phyloP scores from a whole-genome alignment of 2,888 invertebrate genomes.

The Shargacucullia verbasci region DNA sequence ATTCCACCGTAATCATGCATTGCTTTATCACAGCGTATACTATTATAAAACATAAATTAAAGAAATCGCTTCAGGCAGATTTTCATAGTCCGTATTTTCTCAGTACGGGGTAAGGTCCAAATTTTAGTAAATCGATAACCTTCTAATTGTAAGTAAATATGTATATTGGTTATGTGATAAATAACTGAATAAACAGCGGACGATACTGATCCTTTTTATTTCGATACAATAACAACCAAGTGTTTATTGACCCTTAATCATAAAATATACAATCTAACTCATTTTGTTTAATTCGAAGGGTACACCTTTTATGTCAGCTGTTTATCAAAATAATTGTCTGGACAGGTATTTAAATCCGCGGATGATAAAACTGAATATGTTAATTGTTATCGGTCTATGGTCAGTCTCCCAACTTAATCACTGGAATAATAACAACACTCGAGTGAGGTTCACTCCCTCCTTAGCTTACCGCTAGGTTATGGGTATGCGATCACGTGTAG shows the following conservation, averaged over 20 bases:
- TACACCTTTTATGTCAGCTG: too few relatives aligned
- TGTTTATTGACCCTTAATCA: too few relatives aligned
- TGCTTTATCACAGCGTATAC: constrained; percentile 78
- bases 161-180: too few relatives aligned
- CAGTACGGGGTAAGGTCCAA: neutral
- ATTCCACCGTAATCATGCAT: constrained; percentile 62
- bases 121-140: neutral
- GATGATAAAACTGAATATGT: neutral
- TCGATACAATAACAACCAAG: too few relatives aligned
- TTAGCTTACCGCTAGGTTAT: constrained; percentile 17
- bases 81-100: constrained; percentile 14
- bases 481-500: constrained; percentile 78
- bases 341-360: too few relatives aligned
- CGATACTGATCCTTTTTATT: too few relatives aligned
- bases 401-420: constrained; percentile 23
- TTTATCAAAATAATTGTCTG: too few relatives aligned
- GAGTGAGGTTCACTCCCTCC: constrained; percentile 31
- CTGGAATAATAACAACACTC: constrained; percentile 29
- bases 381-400: constrained; percentile 7
- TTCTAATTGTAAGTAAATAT: too few relatives aligned
- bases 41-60: constrained; percentile 37
- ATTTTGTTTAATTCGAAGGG: too few relatives aligned
- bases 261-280: too few relatives aligned
- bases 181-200: too few relatives aligned
- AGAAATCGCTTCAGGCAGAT: constrained; percentile 6